Percentiles rank a stretch among this genome's conserved stretches.
Evolutionary conservation across 1,140 invertebrate genomes (phyloP).

Genomic region (Dendrolimus kikuchii): DNA sequence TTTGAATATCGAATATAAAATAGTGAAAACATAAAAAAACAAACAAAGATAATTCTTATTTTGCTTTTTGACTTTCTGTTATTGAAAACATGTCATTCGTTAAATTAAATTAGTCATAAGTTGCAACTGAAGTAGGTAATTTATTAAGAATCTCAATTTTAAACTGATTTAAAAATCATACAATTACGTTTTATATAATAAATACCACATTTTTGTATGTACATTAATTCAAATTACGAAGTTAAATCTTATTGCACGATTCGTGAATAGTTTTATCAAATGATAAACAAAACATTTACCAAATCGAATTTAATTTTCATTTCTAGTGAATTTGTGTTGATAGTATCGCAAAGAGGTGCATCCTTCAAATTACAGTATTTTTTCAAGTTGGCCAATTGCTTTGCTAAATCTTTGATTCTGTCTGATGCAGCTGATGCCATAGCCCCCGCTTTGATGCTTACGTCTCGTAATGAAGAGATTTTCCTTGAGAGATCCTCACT

Average conservation of each 20-base stretch:
- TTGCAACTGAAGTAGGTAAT: too few relatives aligned
- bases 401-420: slow-evolving; percentile 68
- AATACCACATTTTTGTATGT: slow-evolving; percentile 12
- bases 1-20: too few relatives aligned
- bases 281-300: slow-evolving; percentile 31
- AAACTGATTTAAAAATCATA: too few relatives aligned
- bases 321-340: slow-evolving; percentile 76
- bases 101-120: too few relatives aligned
- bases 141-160: too few relatives aligned
- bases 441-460: slow-evolving; percentile 48
- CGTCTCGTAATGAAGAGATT: slow-evolving; percentile 71
- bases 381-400: slow-evolving; percentile 73
- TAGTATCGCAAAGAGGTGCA: slow-evolving; percentile 76
- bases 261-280: not conserved
- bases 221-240: not conserved
- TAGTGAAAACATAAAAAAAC: too few relatives aligned
- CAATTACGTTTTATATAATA: too few relatives aligned
- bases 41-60: too few relatives aligned
- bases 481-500: slow-evolving; percentile 68
- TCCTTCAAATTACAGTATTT: slow-evolving; percentile 75
- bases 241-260: not conserved
- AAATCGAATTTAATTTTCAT: slow-evolving; percentile 64
- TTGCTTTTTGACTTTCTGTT: too few relatives aligned
- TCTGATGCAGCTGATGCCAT: slow-evolving; percentile 56
- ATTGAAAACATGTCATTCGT: too few relatives aligned